Evolutionary conservation across 2,797 vertebrate genomes (phyloP).

Genomic region (Enteromius trimaculatus): DNA sequence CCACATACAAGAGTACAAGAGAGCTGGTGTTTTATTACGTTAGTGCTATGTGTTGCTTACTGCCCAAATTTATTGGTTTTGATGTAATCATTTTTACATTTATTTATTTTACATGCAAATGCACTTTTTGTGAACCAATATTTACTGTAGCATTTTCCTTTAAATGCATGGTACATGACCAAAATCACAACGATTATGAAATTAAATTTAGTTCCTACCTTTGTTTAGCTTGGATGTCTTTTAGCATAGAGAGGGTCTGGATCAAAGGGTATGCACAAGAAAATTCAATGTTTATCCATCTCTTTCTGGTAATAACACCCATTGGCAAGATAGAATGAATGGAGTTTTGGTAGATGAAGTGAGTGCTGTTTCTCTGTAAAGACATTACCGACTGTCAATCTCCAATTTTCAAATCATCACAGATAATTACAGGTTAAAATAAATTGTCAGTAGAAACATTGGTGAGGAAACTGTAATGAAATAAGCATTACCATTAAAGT

Average conservation of each 20-base stretch:
- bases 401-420: background rate
- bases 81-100: too few species aligned
- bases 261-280: slow-evolving; percentile 68
- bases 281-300: slow-evolving; percentile 65
- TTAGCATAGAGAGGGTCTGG: slow-evolving; percentile 69
- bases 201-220: slow-evolving; percentile 58
- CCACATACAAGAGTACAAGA: background rate
- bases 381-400: background rate
- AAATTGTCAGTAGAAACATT: background rate
- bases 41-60: too few species aligned
- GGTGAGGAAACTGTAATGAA: background rate
- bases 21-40: background rate
- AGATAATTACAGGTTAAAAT: background rate
- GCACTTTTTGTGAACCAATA: background rate
- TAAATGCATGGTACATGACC: too few species aligned
- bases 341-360: slow-evolving; percentile 75
- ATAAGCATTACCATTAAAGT: slow-evolving; percentile 9
- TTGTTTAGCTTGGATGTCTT: slow-evolving; percentile 67
- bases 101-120: too few species aligned
- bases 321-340: slow-evolving; percentile 60
- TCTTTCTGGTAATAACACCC: slow-evolving; percentile 62
- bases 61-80: too few species aligned
- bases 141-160: background rate
- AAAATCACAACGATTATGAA: too few species aligned
- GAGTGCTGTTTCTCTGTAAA: slow-evolving; percentile 73